phyloP scores from a whole-genome alignment of 2,888 invertebrate species.

The Cheilosia soror region DNA sequence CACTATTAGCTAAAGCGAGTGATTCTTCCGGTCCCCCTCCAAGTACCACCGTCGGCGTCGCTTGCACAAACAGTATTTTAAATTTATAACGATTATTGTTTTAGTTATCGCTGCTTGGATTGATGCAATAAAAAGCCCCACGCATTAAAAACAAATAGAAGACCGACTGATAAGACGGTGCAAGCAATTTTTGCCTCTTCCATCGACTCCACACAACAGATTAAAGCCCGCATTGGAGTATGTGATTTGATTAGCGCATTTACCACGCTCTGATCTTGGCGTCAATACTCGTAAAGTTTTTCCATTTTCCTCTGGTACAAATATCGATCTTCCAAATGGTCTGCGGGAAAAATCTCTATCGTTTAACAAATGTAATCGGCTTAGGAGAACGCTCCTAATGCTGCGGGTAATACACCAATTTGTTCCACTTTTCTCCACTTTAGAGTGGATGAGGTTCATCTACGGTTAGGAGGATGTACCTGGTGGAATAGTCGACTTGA shows the following conservation, averaged over 20 bases:
- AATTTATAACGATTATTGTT: constrained; percentile 33
- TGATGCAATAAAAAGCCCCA: constrained; percentile 53
- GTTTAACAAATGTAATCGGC: constrained; percentile 71
- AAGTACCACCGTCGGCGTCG: not conserved
- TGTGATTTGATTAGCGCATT: constrained; percentile 55
- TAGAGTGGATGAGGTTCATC: constrained; percentile 29
- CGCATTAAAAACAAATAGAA: constrained; percentile 31
- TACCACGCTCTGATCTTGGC: constrained; percentile 61
- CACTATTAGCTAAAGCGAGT: not conserved
- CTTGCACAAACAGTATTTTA: not conserved
- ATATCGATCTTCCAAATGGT: constrained; percentile 2
- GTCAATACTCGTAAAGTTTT: not conserved
- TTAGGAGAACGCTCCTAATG: constrained; percentile 49
- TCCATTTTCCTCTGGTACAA: not conserved
- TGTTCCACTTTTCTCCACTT: constrained; percentile 69
- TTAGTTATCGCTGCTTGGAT: constrained; percentile 37
- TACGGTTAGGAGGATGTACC: constrained; percentile 21
- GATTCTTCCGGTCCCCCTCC: constrained; percentile 49
- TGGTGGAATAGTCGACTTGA: not conserved
- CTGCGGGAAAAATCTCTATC: constrained; percentile 42
- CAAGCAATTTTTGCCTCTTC: constrained; percentile 13
- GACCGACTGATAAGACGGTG: constrained; percentile 42
- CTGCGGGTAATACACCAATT: constrained; percentile 68
- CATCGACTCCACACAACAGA: constrained; percentile 2
- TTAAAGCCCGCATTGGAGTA: constrained; percentile 62